Evolutionary conservation across 2,113 vertebrate species (phyloP), one percentile per base, ranked within the genome.

Genomic region (Perca flavescens): DNA sequence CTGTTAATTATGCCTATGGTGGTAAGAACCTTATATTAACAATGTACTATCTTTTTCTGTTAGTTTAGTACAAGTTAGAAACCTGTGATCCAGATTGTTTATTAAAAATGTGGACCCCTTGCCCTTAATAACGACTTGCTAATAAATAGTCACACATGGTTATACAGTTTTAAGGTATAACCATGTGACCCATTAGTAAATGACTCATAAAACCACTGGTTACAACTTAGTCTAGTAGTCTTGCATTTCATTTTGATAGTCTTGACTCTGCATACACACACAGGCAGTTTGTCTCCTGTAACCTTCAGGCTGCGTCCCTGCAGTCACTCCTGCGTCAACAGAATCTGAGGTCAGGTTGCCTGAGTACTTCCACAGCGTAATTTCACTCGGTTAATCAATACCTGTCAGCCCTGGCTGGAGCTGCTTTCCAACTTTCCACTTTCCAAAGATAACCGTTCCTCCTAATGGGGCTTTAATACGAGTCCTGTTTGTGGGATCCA

Each of bases 331-430:
- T 57, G 63, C 28, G 63, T 77, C 36, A 66, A 43, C 22, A 49
- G 25, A 31, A 22, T 10, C 15, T 61, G 28, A 43, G 76, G 28
- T 69, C 76, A 21, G 56, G 64, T 52, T 50, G 63, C 64, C 15
- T 5, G 21, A n/a, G 22, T 71, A 40, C 36, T 16, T 46, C 69
- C 53, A 17, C 68, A 43, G 36, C 43, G 36, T 58, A 58, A 58
- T 43, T 58, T 57, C 36, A 71, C 46, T 60, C 53, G 1, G 25
- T 77, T 31, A 68, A 78, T 78, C 76, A 60, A 78, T 78, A 61
- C 8, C 65, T 69, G 64, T 78, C 65, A 50, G 25, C 64, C 14
- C 22, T 11, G 52, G 22, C 52, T 46, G 62, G 16, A 9, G 7
- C 63, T 34, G 52, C 36, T 67, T 9, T 22, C 15, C 61, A 57